Base-by-base conservation (phyloP, 2,113 vertebrate genomes). In the Meriones unguiculatus region DNA sequence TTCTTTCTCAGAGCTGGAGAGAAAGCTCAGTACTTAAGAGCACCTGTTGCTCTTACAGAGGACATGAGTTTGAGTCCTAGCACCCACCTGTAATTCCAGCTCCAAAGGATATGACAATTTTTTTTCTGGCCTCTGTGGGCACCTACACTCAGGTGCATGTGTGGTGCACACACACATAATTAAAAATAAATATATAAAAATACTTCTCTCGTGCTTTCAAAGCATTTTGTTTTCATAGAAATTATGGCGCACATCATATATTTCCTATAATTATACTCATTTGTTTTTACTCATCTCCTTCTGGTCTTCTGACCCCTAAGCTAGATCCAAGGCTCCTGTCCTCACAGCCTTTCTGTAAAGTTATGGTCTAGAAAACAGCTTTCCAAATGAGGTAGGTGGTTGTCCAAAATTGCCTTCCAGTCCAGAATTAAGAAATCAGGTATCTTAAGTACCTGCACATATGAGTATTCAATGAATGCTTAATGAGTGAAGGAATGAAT, bases 281-380 rank as follows among this genome's bases (percentile, higher is more conserved):
- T 84, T 94, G 80, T 69, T 92, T 96, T 84, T 91, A 46, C 67
- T 52, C 72, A 81, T 91, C 50, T 92, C 9, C 59, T 94, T 69
- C 62, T 28, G 24, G 89, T 70, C 50, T 57, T 91, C 64, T 70
- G 72, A 91, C 17, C 28, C 50, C 38, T 32, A 93, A 13, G n/a
- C 7, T 24, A 59, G 70, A 77, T 54, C 54, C 54, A 86, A 52
- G 89, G 35, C 22, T 93, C 72, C 76, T 85, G 87, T 95, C 72
- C 69, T 72, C 35, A 70, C 6, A 87, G 67, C 17, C 64, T 91
- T 90, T 75, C 73, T 8, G 62, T 82, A 78, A 93, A 80, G 57
- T 38, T 92, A 88, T 84, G 50, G 52, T 22, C 78, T 59, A 81
- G 52, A 57, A 24, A 57, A 81, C 32, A 64, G 59, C 70, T 90